Base-by-base conservation (phyloP, 92 coral and sea anemone species). In the Zoanthus gigantus region DNA sequence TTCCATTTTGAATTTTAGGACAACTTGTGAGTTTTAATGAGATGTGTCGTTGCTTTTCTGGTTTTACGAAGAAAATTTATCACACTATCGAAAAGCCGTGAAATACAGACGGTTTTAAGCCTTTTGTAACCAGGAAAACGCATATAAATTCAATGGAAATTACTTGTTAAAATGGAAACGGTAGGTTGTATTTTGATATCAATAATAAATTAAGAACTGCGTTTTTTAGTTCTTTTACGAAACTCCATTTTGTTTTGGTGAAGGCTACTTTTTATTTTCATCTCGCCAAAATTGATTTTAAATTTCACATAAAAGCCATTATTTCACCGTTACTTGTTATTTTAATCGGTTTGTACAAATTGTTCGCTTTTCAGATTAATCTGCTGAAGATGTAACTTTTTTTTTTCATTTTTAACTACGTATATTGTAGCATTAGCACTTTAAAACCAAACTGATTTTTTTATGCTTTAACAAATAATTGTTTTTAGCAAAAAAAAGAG, bases 91-190 rank as follows among this genome's bases (percentile, higher is more conserved):
- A 31, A 69, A 30, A 17, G 6, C 15, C 46, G 1, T 13, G 17
- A 69, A 34, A 30, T 9, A 10, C 74, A 31, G 15, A 69, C 46
- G 11, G 46, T 2, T 8, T 30, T 30, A 30, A 69, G 7, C 14
- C 11, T 28, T 9, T 23, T 10, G 10, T 29, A 29, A 31, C 12
- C 74, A 11, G 30, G 47, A 34, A 69, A 31, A 69, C 46, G 9
- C 14, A 13, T 30, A 29, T 37, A 2, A 23, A 37, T 34, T 69
- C 16, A 46, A 28, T 17, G 5, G 14, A 30, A 69, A 23, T 29
- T 68, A 9, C 13, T 44, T 9, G 74, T 69, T 9, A 29, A 69
- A 69, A 69, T 69, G 74, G 74, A 69, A 69, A 69, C 74, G 74
- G 74, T 69, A 69, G 46, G 44, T 69, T 34, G 9, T 9, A 15